These are phyloP conservation scores for Ceuthmochares aereus DNA, from an alignment of 2,113 vertebrate genomes.

Conservation along the genomic window DNA sequence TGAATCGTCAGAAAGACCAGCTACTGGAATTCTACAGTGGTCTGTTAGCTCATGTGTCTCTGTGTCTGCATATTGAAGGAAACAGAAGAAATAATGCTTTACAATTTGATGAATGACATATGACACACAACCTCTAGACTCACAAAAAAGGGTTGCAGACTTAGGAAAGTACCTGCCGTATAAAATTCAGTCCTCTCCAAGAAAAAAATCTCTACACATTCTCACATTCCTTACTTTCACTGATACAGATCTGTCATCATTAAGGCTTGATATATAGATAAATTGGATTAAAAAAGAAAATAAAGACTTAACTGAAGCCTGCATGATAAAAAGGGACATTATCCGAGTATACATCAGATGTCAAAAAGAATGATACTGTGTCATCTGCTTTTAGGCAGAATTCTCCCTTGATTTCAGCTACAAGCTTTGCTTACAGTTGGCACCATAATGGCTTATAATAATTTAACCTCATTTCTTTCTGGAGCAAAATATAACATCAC, in stretches of 20 bases:
- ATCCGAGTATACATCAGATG: neutral
- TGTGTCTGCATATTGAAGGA: constrained; percentile 24
- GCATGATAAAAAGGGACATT: neutral
- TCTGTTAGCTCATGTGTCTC: constrained; percentile 48
- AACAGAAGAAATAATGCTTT: constrained; percentile 67
- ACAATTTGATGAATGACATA: constrained; percentile 70
- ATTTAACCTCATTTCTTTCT: neutral
- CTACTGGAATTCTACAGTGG: constrained; percentile 23
- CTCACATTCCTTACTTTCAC: neutral
- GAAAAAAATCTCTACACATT: neutral
- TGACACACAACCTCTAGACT: constrained; percentile 24
- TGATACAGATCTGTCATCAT: neutral
- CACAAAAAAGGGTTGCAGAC: constrained; percentile 21
- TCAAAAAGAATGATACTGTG: neutral
- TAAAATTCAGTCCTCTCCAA: neutral
- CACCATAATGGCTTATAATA: neutral
- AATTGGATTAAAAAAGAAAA: neutral
- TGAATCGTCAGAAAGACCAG: constrained; percentile 42
- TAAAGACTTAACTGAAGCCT: neutral
- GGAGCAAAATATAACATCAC: neutral
- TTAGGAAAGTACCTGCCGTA: neutral
- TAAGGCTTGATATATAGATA: neutral
- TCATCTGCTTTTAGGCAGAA: neutral
- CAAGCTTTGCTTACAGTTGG: neutral
- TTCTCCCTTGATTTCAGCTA: neutral